Percentiles rank a stretch among this genome's conserved stretches.
These are phyloP conservation scores for Parauchenoglanis ngamensis DNA, from an alignment of 2,797 vertebrate species.

Conservation along the genomic window DNA sequence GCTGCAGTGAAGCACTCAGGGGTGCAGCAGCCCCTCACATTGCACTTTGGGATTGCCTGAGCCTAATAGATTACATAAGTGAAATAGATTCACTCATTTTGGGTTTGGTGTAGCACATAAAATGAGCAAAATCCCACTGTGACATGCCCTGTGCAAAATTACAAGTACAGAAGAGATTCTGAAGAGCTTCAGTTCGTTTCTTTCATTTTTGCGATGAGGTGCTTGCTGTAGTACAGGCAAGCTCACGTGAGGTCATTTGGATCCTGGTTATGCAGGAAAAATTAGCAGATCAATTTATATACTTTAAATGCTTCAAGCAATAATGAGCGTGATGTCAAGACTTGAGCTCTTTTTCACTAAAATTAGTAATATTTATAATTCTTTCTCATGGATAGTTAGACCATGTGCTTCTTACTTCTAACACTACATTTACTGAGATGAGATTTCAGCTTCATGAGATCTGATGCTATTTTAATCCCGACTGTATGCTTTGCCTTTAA, in stretches of 20 bases:
- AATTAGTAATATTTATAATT: background rate
- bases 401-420: background rate
- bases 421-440: background rate
- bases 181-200: background rate
- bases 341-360: background rate
- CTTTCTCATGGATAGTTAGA: background rate
- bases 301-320: constrained; percentile 6
- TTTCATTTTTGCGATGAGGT: background rate
- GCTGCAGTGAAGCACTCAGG: constrained; percentile 65
- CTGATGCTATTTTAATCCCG: constrained; percentile 20
- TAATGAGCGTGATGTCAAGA: background rate
- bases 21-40: background rate
- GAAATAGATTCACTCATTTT: background rate
- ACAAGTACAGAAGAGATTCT: background rate
- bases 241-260: background rate
- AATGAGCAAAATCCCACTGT: background rate
- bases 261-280: constrained; percentile 17
- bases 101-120: background rate
- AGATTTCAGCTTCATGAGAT: background rate
- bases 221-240: background rate
- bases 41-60: constrained; percentile 19
- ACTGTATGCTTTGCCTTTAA: background rate
- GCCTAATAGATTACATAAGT: background rate
- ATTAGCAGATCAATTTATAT: background rate
- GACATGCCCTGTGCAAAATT: background rate